Percentiles rank a stretch among this genome's conserved stretches.
Evolutionary conservation across 2,113 vertebrate genomes (phyloP).

Genomic region (Phalacrocorax aristotelis): DNA sequence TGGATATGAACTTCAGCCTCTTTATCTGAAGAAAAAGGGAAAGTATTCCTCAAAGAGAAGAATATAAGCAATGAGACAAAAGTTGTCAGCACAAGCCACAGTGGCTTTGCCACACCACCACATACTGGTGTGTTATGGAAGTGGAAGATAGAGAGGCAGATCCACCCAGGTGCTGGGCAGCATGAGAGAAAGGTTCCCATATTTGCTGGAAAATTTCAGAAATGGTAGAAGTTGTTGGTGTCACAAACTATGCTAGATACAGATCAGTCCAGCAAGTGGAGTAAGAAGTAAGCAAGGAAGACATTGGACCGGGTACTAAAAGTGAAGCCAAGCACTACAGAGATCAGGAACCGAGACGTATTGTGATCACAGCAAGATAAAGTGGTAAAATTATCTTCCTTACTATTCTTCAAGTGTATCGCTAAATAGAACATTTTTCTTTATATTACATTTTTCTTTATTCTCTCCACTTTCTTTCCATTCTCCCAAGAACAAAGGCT

Average conservation of each 20-base stretch:
- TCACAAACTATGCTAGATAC: background rate
- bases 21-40: background rate
- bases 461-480: background rate
- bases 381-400: background rate
- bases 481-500: background rate
- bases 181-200: background rate
- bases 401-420: background rate
- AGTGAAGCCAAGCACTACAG: background rate
- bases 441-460: background rate
- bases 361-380: background rate
- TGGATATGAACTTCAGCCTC: background rate
- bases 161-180: background rate
- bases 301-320: background rate
- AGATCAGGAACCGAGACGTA: background rate
- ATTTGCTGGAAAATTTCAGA: background rate
- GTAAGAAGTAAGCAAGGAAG: background rate
- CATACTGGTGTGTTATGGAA: fast-evolving
- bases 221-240: background rate
- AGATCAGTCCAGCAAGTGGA: background rate
- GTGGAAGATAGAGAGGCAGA: background rate
- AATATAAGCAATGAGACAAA: background rate
- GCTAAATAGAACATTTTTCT: background rate
- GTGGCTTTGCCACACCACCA: background rate
- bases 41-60: background rate
- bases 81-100: background rate